Evolutionary conservation across 2,888 invertebrate species (phyloP).

Genomic region (Atrina japonica): DNA sequence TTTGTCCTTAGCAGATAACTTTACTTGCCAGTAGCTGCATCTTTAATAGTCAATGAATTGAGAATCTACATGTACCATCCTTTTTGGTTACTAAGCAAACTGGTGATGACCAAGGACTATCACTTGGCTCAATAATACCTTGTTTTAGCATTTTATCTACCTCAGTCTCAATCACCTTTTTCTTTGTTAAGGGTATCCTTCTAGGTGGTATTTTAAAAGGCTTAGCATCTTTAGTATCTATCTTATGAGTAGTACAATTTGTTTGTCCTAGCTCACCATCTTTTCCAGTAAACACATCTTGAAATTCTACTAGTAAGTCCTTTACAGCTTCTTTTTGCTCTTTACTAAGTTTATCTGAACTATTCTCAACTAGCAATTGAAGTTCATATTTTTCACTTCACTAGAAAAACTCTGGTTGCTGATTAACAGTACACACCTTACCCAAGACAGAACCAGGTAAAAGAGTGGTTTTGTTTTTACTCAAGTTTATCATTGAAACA

Average conservation of each 20-base stretch:
- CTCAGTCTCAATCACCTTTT: conserved; percentile 12
- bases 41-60: too few relatives aligned
- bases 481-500: too few relatives aligned
- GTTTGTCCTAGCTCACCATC: conserved; percentile 34
- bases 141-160: conserved; percentile 26
- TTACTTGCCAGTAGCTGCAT: conserved; percentile 30
- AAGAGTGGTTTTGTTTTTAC: too few relatives aligned
- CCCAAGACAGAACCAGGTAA: too few relatives aligned
- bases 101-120: conserved; percentile 25
- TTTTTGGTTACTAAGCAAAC: conserved; percentile 16
- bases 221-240: conserved; percentile 25
- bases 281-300: conserved; percentile 32
- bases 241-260: conserved; percentile 28
- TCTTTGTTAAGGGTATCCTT: conserved; percentile 15
- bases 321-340: conserved; percentile 3
- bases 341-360: too few relatives aligned
- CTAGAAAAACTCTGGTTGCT: too few relatives aligned
- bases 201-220: conserved; percentile 35
- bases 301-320: conserved; percentile 22
- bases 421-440: too few relatives aligned
- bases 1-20: neutral
- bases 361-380: too few relatives aligned
- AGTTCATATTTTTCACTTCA: too few relatives aligned
- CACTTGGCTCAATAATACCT: conserved; percentile 33
- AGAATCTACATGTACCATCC: conserved; percentile 8